Evolutionary conservation across 1,140 invertebrate genomes (phyloP), one percentile per base, ranked within the genome.

Genomic region (Drosophila gunungcola): DNA sequence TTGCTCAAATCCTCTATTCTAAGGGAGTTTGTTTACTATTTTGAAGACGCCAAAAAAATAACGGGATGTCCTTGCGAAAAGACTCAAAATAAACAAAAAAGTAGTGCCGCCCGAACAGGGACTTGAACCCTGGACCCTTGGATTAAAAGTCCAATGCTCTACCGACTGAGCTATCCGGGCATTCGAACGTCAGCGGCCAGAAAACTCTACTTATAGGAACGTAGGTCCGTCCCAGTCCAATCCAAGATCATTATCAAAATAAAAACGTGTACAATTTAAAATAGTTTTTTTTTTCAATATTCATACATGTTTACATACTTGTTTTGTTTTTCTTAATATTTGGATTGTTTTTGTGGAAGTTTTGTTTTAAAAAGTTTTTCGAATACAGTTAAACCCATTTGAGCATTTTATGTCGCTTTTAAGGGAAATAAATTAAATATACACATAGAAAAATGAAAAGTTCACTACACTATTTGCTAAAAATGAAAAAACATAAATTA

Each of bases 141-240:
- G 95, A 95, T 95, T 95, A 95, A 95, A 95, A 95, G 95, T 95
- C 95, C 95, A 95, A 95, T 95, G 95, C 95, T 95, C 95, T 95
- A 95, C 95, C 95, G 94, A 95, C 95, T 95, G 95, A 95, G 95
- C 95, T 95, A 95, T 94, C 95, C 95, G 94, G 95, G 95, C 95
- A 91, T 43, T 9, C 53, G n/a, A 29, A 21, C n/a, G n/a, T 4
- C 0, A 0, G 0, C 6, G 3, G 7, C 9, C 34, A 4, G n/a
- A 38, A 5, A 65, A 43, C 16, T 7, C 2, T 51, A 38, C 49
- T 80, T 41, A 46, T 39, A 25, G 12, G 3, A 12, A 32, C 21
- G 16, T 2, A 60, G 12, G 12, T 61, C 27, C 27, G 9, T 29
- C 13, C 3, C 11, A n/a, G 10, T 57, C 10, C 39, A 7, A 7